Evolutionary conservation across 1,140 invertebrate genomes (phyloP), one percentile per base, ranked within the genome.

Genomic region (Orius insidiosus): DNA sequence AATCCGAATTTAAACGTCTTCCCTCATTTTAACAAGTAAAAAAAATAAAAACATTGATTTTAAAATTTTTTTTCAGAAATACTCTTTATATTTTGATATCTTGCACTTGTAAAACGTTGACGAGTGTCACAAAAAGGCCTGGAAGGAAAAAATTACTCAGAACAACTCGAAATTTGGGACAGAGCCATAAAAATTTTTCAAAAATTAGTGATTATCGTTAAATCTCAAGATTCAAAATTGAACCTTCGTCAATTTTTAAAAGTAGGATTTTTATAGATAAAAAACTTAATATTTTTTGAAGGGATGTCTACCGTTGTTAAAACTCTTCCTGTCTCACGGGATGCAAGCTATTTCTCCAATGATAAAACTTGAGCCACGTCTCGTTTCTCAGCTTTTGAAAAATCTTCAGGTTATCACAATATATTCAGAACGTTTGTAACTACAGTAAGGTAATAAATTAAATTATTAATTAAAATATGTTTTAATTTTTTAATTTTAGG

Each of bases 341-440:
- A 77, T 93, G 61, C 74, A 78, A 0, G 65, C 86, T 39, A 58
- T 71, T 50, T 68, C 71, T 44, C 50, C 56, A 9, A 59, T 65
- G 51, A 69, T 71, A 52, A 58, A 51, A 59, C 64, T 43, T 14
- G 52, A 53, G 14, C 45, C 52, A 6, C 14, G 15, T 35, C 11
- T 47, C 11, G 56, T 56, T 1, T 61, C 62, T 19, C 58, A 59
- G 33, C 53, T 71, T 24, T 55, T 74, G 34, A 71, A 71, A 51
- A 68, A 62, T 37, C 54, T 74, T 3, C 72, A 74, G 56, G 55
- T 59, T 7, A 67, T 68, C 13, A 89, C 85, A 1, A 69, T 83
- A 80, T 53, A 64, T 93, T 45, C 85, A 92, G 52, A 74, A 75
- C 49, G 65, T 92, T 14, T 90, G 84, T 61, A 80, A 78, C 51